These are phyloP conservation scores for Pelodiscus sinensis DNA, from an alignment of 2,113 vertebrate genomes.

Conservation along the genomic window DNA sequence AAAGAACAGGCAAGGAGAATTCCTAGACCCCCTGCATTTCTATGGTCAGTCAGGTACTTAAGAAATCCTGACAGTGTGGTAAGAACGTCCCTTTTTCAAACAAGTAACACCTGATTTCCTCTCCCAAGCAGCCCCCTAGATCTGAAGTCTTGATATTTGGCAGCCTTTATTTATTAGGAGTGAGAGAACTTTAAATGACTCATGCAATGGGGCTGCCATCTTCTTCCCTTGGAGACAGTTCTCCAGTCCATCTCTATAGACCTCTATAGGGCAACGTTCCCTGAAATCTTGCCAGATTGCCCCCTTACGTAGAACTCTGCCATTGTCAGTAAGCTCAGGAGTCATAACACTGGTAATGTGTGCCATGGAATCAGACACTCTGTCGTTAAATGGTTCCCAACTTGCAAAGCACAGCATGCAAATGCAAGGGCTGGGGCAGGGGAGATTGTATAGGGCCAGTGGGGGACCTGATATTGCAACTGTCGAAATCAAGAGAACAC, in stretches of 20 bases:
- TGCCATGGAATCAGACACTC: too few species aligned
- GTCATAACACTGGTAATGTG: background rate
- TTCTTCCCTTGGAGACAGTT: background rate
- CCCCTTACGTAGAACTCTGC: background rate
- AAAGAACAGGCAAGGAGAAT: background rate
- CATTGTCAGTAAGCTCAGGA: background rate
- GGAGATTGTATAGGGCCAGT: too few species aligned
- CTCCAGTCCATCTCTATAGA: background rate
- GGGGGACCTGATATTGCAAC: too few species aligned
- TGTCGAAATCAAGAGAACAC: too few species aligned
- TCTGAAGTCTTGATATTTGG: background rate
- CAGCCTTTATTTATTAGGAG: background rate
- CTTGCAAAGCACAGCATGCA: too few species aligned
- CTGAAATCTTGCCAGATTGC: background rate
- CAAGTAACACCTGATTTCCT: background rate
- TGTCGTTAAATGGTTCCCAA: too few species aligned
- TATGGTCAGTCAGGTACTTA: background rate
- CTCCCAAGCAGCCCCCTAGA: background rate
- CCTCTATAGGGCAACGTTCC: background rate
- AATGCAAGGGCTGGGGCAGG: too few species aligned
- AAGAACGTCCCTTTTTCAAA: background rate
- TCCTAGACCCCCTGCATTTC: background rate
- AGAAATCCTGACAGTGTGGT: background rate
- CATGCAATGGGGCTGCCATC: background rate
- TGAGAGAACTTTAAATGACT: background rate